phyloP scores from a whole-genome alignment of 2,113 vertebrate genomes.

The Tinamus guttatus region DNA sequence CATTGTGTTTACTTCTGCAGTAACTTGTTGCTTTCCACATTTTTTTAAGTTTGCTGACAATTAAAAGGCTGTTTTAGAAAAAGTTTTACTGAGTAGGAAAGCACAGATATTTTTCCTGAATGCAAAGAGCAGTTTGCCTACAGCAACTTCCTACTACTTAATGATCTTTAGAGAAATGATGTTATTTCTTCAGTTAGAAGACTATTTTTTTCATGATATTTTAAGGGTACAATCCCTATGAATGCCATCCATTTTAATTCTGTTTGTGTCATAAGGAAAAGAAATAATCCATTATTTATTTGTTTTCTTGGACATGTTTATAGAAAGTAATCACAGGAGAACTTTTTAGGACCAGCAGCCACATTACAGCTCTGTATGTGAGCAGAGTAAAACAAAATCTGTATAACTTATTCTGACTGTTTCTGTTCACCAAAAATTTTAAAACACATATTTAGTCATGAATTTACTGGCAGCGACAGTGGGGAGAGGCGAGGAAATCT shows the following conservation, averaged over 20 bases:
- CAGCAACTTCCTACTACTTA: not conserved
- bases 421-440: not conserved
- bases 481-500: not conserved
- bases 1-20: not conserved
- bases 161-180: constrained; percentile 4
- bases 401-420: not conserved
- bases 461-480: not conserved
- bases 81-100: not conserved
- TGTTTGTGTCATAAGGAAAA: not conserved
- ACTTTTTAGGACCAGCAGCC: not conserved
- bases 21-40: not conserved
- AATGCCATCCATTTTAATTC: not conserved
- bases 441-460: rapidly evolving
- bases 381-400: not conserved
- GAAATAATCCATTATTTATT: not conserved
- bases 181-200: not conserved
- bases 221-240: not conserved
- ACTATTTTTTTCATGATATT: not conserved
- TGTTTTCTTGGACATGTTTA: not conserved
- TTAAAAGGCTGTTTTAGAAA: not conserved
- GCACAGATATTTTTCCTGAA: not conserved
- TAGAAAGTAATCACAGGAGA: not conserved
- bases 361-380: too few relatives aligned
- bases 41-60: not conserved
- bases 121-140: not conserved